phyloP scores from a whole-genome alignment of 2,113 vertebrate species.

The Petrocephalus zakoni region DNA sequence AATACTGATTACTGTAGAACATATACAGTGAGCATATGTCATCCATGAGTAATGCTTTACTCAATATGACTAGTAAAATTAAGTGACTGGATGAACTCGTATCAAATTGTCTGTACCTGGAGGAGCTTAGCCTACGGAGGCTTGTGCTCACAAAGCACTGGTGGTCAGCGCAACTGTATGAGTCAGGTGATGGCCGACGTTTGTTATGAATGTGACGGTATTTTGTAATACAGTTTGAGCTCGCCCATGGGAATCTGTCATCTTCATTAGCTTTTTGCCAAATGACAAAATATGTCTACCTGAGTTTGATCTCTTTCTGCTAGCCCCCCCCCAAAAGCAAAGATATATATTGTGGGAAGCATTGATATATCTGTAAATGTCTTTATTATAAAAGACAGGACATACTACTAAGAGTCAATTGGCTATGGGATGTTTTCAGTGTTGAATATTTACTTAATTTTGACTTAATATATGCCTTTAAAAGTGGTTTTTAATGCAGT shows the following conservation, averaged over 20 bases:
- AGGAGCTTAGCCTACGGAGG: neutral
- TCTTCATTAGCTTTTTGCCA: neutral
- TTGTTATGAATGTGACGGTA: neutral
- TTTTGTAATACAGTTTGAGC: neutral
- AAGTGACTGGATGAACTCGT: neutral
- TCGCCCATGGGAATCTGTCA: neutral
- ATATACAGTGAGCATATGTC: neutral
- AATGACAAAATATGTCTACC: neutral
- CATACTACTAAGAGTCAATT: neutral
- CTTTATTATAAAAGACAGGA: neutral
- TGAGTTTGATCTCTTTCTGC: neutral
- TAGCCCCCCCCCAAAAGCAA: neutral
- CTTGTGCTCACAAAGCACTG: neutral
- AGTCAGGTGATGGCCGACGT: neutral
- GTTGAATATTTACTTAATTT: neutral
- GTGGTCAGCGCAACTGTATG: neutral
- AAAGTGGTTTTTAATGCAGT: neutral
- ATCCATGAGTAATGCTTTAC: neutral
- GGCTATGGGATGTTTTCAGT: neutral
- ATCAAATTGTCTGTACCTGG: neutral
- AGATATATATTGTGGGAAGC: neutral
- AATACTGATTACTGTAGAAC: neutral
- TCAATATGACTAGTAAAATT: neutral
- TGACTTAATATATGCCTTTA: neutral
- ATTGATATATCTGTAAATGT: neutral